Percentiles rank a stretch among this genome's conserved stretches.
Conservation (phyloP, 2,888 invertebrate genomes). For the Coremacera marginata region DNA sequence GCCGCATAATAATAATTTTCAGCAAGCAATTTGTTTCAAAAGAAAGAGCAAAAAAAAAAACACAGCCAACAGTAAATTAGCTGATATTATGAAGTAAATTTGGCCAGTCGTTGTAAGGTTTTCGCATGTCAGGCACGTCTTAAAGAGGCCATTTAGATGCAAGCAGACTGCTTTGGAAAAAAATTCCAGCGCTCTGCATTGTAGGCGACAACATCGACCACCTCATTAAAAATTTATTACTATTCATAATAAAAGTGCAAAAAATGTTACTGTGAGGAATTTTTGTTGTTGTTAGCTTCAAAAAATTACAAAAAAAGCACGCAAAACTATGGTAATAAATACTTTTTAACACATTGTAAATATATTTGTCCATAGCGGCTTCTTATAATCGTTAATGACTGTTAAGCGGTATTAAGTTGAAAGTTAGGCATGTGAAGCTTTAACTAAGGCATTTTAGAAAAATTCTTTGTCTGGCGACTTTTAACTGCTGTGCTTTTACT, state of each 20-base stretch:
- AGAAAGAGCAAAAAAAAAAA: background rate
- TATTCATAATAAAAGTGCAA: background rate
- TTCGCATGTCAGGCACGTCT: slow-evolving; percentile 7
- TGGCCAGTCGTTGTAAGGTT: background rate
- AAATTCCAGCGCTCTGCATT: background rate
- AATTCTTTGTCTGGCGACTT: too few relatives aligned
- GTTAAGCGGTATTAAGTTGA: too few relatives aligned
- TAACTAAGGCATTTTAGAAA: too few relatives aligned
- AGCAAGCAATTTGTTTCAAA: too few relatives aligned
- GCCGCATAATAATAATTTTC: too few relatives aligned
- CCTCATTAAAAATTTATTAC: slow-evolving; percentile 10
- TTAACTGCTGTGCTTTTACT: too few relatives aligned
- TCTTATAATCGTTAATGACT: too few relatives aligned
- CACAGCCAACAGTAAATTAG: background rate
- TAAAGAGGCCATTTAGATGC: background rate
- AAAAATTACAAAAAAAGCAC: background rate
- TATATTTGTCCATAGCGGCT: background rate
- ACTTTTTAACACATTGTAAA: background rate
- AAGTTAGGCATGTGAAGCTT: too few relatives aligned
- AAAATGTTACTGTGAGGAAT: background rate
- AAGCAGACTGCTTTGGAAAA: background rate
- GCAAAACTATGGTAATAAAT: background rate
- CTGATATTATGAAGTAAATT: background rate
- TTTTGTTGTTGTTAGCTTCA: background rate
- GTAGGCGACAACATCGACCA: background rate